Conservation (phyloP, 1,140 invertebrate genomes). For the Aphidius ervi region DNA sequence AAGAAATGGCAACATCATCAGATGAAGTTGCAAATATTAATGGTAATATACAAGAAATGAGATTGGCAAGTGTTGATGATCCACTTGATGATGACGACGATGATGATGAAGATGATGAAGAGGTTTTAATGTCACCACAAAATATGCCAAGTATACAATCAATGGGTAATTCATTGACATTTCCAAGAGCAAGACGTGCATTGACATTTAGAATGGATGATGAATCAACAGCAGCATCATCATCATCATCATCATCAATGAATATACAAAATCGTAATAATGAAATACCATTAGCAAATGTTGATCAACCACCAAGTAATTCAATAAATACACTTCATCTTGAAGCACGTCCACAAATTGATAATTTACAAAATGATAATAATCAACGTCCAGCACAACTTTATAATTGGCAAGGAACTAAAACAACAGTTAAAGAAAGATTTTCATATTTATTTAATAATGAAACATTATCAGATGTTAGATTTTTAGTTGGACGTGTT, state of each 20-base stretch:
- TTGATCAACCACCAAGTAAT: slow-evolving; percentile 39
- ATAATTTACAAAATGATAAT: slow-evolving; percentile 14
- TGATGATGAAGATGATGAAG: slow-evolving; percentile 4
- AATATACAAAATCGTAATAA: not conserved
- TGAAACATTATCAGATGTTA: slow-evolving; percentile 75
- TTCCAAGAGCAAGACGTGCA: slow-evolving; percentile 34
- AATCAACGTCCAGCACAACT: slow-evolving; percentile 31
- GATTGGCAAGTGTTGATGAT: slow-evolving; percentile 20
- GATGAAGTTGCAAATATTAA: slow-evolving; percentile 32
- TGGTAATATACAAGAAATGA: slow-evolving; percentile 30
- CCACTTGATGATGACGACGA: slow-evolving; percentile 19
- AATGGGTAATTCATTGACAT: slow-evolving; percentile 27
- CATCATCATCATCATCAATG: slow-evolving; percentile 33
- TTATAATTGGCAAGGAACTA: slow-evolving; percentile 67
- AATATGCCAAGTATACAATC: slow-evolving; percentile 31
- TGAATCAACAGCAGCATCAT: slow-evolving; percentile 33
- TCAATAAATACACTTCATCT: slow-evolving; percentile 35
- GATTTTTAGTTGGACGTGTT: slow-evolving; percentile 72
- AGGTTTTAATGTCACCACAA: slow-evolving; percentile 26
- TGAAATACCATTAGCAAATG: not conserved
- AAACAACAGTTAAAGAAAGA: slow-evolving; percentile 72
- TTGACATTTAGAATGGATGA: slow-evolving; percentile 37
- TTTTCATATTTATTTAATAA: slow-evolving; percentile 78
- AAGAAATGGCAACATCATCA: slow-evolving; percentile 19
- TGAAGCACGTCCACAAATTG: slow-evolving; percentile 34